phyloP scores from a whole-genome alignment of 2,797 vertebrate genomes.

The Loris lydekkerianus region DNA sequence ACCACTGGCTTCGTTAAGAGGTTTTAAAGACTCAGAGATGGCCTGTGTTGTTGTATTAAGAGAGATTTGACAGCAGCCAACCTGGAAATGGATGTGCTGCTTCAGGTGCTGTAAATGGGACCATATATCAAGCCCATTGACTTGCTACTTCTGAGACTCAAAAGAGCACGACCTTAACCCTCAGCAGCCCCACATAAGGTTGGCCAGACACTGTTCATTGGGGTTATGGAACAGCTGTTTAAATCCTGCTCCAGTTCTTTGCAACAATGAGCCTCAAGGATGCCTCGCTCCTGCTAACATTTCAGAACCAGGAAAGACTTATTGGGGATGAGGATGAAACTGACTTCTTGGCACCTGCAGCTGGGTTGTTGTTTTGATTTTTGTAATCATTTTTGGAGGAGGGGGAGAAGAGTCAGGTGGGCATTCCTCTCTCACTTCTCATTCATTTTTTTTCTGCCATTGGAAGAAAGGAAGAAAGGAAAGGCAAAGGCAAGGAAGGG shows the following conservation, averaged over 20 bases:
- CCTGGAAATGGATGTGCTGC: not conserved
- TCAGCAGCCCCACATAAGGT: not conserved
- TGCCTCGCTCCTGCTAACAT: not conserved
- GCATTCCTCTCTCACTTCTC: accelerated
- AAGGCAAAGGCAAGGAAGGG: not conserved
- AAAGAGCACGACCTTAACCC: not conserved
- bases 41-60: not conserved
- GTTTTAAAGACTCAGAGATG: not conserved
- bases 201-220: conserved; percentile 1
- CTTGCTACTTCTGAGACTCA: conserved; percentile 50
- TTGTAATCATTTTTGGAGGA: not conserved
- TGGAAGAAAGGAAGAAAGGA: not conserved
- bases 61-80: not conserved
- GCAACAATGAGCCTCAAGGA: not conserved
- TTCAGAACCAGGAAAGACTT: not conserved
- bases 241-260: not conserved
- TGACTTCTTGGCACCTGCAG: not conserved
- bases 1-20: not conserved
- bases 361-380: not conserved
- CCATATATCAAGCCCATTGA: conserved; percentile 55
- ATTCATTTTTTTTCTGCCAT: not conserved
- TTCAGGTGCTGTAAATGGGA: not conserved
- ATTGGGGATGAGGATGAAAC: not conserved
- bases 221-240: not conserved
- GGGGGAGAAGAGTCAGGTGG: not conserved